Conservation (phyloP, 2,888 invertebrate genomes). For the Nomada lathburiana region DNA sequence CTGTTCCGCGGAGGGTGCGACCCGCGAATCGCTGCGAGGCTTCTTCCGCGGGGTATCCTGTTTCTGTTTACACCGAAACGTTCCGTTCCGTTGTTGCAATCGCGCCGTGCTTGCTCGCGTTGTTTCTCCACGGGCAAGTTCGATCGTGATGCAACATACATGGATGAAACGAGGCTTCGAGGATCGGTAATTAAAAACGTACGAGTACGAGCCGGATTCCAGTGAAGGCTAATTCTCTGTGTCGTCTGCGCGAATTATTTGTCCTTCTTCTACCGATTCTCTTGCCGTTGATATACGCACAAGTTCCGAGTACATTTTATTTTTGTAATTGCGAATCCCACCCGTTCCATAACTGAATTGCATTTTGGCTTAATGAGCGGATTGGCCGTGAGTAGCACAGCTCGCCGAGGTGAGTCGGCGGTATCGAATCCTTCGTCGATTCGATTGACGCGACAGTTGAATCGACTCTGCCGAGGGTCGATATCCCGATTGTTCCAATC, state of each 20-base stretch:
- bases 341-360: slow-evolving; percentile 64
- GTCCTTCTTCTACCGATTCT: too few species aligned
- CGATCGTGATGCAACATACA: not conserved
- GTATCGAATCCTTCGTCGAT: slow-evolving; percentile 26
- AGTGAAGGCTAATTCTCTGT: not conserved
- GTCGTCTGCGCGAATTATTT: not conserved
- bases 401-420: slow-evolving; percentile 56
- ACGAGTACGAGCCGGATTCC: not conserved
- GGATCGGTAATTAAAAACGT: slow-evolving; percentile 31
- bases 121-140: not conserved
- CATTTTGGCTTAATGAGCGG: slow-evolving; percentile 69
- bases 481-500: slow-evolving; percentile 38
- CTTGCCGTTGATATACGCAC: not conserved
- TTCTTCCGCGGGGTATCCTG: slow-evolving; percentile 49
- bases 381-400: slow-evolving; percentile 56
- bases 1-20: slow-evolving; percentile 17
- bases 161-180: not conserved
- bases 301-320: not conserved
- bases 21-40: slow-evolving; percentile 59
- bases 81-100: not conserved
- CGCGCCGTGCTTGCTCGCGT: not conserved
- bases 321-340: slow-evolving; percentile 17
- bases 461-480: slow-evolving; percentile 31
- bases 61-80: slow-evolving; percentile 42
- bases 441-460: slow-evolving; percentile 49